These are phyloP conservation scores for Leptonema lineaticorne DNA, from an alignment of 1,140 invertebrate genomes.

Conservation along the genomic window DNA sequence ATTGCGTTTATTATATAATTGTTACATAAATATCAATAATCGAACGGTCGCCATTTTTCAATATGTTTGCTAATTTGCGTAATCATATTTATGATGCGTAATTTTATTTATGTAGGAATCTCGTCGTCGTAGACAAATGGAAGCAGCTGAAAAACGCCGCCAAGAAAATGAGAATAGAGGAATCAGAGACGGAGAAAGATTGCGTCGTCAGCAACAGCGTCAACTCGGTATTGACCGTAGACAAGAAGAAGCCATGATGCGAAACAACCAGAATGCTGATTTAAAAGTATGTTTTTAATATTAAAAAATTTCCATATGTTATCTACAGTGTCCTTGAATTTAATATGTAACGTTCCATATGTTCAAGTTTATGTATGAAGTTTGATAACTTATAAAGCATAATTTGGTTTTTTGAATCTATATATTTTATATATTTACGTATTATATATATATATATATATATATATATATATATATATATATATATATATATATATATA, in stretches of 20 bases:
- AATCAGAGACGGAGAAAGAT: conserved; percentile 58
- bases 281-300: too few species aligned
- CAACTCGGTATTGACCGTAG: conserved; percentile 56
- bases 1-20: too few species aligned
- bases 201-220: conserved; percentile 56
- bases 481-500: too few species aligned
- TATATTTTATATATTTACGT: too few species aligned
- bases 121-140: conserved; percentile 58
- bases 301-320: too few species aligned
- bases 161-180: conserved; percentile 59
- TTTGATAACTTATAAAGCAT: too few species aligned
- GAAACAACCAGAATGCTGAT: conserved; percentile 22
- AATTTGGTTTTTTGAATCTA: too few species aligned
- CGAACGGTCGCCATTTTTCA: too few species aligned
- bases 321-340: neutral
- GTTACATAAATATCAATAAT: too few species aligned
- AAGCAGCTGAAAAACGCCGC: conserved; percentile 60
- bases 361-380: neutral
- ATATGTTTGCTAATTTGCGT: neutral
- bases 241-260: conserved; percentile 47
- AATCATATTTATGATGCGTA: too few species aligned
- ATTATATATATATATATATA: too few species aligned
- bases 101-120: conserved; percentile 57
- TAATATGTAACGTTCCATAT: neutral
- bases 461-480: too few species aligned